Conservation (phyloP, 1,140 invertebrate genomes). For the Drosophila ogumai region DNA sequence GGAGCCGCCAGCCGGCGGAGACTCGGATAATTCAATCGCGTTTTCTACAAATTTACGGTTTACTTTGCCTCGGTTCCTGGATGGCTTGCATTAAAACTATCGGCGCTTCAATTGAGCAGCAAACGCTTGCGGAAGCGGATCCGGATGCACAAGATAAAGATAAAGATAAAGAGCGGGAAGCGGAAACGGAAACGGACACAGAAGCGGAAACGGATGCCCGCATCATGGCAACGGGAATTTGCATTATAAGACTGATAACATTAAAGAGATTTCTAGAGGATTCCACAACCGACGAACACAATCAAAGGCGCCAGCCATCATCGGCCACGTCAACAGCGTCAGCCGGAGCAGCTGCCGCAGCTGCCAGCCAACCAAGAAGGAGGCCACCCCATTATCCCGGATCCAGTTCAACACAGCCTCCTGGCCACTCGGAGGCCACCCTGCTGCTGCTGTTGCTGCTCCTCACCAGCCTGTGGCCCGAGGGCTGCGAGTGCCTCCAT, state of each 20-base stretch:
- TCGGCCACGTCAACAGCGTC: constrained; percentile 34
- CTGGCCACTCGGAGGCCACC: constrained; percentile 46
- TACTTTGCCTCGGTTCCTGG: constrained; percentile 72
- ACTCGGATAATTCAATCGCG: constrained; percentile 73
- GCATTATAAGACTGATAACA: constrained; percentile 85
- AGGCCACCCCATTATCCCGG: constrained; percentile 18
- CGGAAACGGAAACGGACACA: constrained; percentile 22
- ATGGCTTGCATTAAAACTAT: constrained; percentile 71
- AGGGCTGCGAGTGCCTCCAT: constrained; percentile 74
- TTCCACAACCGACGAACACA: constrained; percentile 58
- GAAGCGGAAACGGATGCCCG: constrained; percentile 50
- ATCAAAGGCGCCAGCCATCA: constrained; percentile 45
- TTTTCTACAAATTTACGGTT: constrained; percentile 76
- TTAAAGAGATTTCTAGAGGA: constrained; percentile 83
- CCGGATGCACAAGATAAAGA: constrained; percentile 20
- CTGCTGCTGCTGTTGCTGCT: constrained; percentile 64
- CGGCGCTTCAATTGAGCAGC: constrained; percentile 53
- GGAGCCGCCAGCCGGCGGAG: constrained; percentile 27
- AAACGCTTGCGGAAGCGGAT: constrained; percentile 39
- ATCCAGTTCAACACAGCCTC: constrained; percentile 21
- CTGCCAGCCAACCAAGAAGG: constrained; percentile 4
- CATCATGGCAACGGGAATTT: constrained; percentile 78
- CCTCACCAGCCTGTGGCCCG: constrained; percentile 74
- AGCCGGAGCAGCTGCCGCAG: constrained; percentile 7
- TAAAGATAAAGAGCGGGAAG: constrained; percentile 15